phyloP scores from a whole-genome alignment of 2,888 invertebrate genomes.

The Scaptomyza flava region DNA sequence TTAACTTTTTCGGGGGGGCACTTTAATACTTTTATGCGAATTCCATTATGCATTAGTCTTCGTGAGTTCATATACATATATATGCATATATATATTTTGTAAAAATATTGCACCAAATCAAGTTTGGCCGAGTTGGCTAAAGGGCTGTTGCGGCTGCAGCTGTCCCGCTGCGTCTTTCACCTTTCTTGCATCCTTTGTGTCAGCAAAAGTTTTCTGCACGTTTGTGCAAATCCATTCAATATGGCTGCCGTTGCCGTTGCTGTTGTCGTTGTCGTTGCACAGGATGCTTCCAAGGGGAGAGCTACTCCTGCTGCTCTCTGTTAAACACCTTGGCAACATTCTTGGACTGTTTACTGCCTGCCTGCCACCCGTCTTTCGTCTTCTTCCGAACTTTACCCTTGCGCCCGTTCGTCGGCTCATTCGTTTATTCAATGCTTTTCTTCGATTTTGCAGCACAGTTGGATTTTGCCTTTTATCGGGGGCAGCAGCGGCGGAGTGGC shows the following conservation, averaged over 20 bases:
- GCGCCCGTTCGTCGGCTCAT: constrained; percentile 50
- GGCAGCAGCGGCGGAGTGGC: not conserved
- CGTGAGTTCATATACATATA: not conserved
- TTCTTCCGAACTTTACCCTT: constrained; percentile 10
- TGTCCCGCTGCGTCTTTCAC: constrained; percentile 55
- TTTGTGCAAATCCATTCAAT: constrained; percentile 79
- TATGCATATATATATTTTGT: constrained; percentile 19
- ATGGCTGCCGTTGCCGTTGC: constrained; percentile 66
- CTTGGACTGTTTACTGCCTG: constrained; percentile 47
- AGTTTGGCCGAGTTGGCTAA: constrained; percentile 58
- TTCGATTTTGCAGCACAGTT: constrained; percentile 78
- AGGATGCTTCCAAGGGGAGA: constrained; percentile 26
- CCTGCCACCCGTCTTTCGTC: constrained; percentile 21
- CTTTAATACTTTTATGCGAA: constrained; percentile 14
- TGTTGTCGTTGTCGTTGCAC: constrained; percentile 49
- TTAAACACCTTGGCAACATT: constrained; percentile 49
- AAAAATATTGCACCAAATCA: constrained; percentile 63
- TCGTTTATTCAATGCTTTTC: constrained; percentile 80
- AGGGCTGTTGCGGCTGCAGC: constrained; percentile 27
- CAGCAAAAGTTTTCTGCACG: constrained; percentile 78
- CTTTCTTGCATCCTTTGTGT: constrained; percentile 78
- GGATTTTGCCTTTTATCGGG: constrained; percentile 75
- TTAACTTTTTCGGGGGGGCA: constrained; percentile 9
- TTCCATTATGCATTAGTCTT: constrained; percentile 10
- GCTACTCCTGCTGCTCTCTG: constrained; percentile 15